A percentile compares a stretch with the other conserved stretches of the same genome.
phyloP scores from a whole-genome alignment of 2,113 vertebrate genomes.

The Brevimyrus niger region DNA sequence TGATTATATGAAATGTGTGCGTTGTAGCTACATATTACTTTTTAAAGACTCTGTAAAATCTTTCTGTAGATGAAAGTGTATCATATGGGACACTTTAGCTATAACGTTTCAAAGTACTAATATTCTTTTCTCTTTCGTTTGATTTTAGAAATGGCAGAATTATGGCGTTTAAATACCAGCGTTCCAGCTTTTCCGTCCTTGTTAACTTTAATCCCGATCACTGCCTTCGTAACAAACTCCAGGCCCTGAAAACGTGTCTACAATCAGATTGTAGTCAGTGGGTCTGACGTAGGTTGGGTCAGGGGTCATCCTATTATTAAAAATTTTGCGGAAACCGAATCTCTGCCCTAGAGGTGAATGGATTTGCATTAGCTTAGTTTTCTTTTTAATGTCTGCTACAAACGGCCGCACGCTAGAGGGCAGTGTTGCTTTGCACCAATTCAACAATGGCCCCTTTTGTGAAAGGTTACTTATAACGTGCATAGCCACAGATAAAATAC shows the following conservation, averaged over 20 bases:
- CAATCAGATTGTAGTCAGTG: conserved; percentile 19
- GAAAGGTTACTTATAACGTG: background rate
- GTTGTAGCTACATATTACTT: background rate
- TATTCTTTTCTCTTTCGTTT: background rate
- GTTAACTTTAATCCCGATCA: conserved; percentile 23
- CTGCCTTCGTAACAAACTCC: conserved; percentile 7
- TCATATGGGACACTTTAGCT: background rate
- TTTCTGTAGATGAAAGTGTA: background rate
- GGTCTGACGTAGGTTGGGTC: background rate
- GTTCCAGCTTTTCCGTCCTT: background rate
- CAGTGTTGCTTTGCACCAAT: conserved; percentile 38
- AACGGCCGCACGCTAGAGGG: conserved; percentile 41
- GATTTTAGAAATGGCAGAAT: background rate
- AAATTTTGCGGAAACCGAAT: background rate
- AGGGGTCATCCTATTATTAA: background rate
- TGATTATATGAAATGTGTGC: background rate
- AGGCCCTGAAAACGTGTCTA: background rate
- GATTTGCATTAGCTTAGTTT: background rate
- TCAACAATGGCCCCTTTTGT: background rate
- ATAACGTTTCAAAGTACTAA: background rate
- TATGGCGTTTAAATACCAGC: background rate
- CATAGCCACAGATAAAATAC: background rate
- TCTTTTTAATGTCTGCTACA: background rate
- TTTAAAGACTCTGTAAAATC: background rate
- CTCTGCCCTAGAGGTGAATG: background rate